These are phyloP conservation scores for Acanthisitta chloris DNA, from an alignment of 2,113 vertebrate genomes.

Conservation along the genomic window DNA sequence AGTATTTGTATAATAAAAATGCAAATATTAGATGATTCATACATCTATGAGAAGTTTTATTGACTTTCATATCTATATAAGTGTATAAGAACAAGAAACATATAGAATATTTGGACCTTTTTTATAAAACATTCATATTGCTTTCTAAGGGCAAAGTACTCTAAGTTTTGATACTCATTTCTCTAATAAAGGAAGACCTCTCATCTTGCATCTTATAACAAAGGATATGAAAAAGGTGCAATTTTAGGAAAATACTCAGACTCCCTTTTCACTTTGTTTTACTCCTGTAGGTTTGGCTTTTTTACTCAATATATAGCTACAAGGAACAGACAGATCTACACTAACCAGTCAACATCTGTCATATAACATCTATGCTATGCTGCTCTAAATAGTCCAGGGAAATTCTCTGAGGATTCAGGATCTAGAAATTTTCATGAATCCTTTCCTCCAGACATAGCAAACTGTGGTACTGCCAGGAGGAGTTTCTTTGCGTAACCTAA, in stretches of 20 bases:
- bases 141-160: neutral
- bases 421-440: neutral
- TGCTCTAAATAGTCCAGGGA: neutral
- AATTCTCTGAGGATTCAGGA: neutral
- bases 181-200: neutral
- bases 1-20: neutral
- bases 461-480: neutral
- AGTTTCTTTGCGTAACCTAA: neutral
- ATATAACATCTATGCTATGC: neutral
- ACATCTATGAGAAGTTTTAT: neutral
- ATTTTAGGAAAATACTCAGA: neutral
- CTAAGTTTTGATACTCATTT: neutral
- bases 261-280: neutral
- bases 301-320: neutral
- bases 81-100: neutral
- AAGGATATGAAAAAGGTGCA: neutral
- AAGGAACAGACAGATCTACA: neutral
- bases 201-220: neutral
- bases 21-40: neutral
- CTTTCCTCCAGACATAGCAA: neutral
- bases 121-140: neutral
- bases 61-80: neutral
- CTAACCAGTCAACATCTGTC: neutral
- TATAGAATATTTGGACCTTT: neutral
- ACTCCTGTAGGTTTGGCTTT: neutral